A percentile compares a stretch with the other conserved stretches of the same genome.
Conservation (phyloP, 2,113 vertebrate species). For the Pelecanus crispus region DNA sequence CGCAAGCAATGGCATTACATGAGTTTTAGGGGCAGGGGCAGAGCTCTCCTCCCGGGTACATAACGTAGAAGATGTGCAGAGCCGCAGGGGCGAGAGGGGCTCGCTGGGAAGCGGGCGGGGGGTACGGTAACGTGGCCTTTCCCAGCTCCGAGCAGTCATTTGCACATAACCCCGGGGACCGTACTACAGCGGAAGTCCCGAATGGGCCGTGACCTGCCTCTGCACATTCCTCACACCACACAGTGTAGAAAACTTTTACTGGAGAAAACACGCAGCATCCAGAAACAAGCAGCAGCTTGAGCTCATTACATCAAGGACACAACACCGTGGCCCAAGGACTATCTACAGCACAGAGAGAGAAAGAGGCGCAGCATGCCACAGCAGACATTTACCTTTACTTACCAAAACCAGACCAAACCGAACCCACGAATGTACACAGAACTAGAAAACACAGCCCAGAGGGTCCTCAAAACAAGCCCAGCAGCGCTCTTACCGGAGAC, state of each 20-base stretch:
- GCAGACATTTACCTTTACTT: constrained; percentile 66
- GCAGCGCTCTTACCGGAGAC: constrained; percentile 66
- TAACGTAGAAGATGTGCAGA: background rate
- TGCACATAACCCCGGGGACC: constrained; percentile 53
- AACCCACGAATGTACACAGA: constrained; percentile 72
- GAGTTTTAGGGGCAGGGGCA: constrained; percentile 64
- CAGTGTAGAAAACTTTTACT: constrained; percentile 70
- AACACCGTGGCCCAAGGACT: constrained; percentile 73
- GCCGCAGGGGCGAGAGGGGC: background rate
- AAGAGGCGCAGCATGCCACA: constrained; percentile 69
- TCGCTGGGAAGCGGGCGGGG: background rate
- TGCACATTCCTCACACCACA: constrained; percentile 75
- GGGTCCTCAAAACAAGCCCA: constrained; percentile 64
- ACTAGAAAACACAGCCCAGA: constrained; percentile 73
- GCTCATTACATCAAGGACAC: constrained; percentile 75
- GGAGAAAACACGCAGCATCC: constrained; percentile 72
- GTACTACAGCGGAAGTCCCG: constrained; percentile 65
- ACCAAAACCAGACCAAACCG: constrained; percentile 59
- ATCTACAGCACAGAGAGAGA: constrained; percentile 71
- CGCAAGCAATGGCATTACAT: constrained; percentile 78
- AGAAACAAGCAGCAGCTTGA: constrained; percentile 70
- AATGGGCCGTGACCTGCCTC: constrained; percentile 52
- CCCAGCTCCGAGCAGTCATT: constrained; percentile 55
- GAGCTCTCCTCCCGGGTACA: constrained; percentile 32
- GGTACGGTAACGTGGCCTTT: constrained; percentile 50